Base-by-base conservation (phyloP, 2,113 vertebrate species). In the Protobothrops flavoviridis region DNA sequence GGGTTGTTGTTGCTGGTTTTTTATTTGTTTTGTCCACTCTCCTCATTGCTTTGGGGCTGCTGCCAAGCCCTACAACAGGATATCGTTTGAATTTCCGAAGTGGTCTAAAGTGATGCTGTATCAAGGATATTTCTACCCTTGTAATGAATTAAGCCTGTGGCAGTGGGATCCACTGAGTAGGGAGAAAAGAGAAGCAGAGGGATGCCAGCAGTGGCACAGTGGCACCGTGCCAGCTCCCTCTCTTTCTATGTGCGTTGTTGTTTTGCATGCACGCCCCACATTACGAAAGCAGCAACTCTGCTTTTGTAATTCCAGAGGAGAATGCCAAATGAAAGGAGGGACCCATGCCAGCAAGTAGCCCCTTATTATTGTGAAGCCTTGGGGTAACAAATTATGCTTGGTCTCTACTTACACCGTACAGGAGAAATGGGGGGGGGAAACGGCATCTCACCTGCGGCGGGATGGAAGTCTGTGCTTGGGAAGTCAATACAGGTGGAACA, bases 361-460 rank as follows among this genome's bases (percentile, higher is more conserved):
- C 1, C n/a, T 74, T 39, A 33, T 33, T 74, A 74, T 74, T 1
- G 33, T 33, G 17, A 39, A 74, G 69, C 6, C 69, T 9, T 23
- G 43, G 15, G 20, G 24, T 29, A 23, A 15, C 23, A 93, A 57
- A 50, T 4, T 17, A 24, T 0, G 2, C 2, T 0, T 0, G 24
- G 24, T 64, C 21, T 26, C 12, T 50, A 50, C 48, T 85, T 59
- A 45, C 3, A 50, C 45, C 29, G 17, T 17, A 8, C 15, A 33
- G 10, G 23, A 33, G 88, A 15, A 74, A 20, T 8, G 13, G 23
- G 20, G 45, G 9, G 23, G 20, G 45, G 9, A 15, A 11, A 1
- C 26, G 85, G 43, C 48, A 0, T 0, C 94, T 96, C 91, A 96
- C 96, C 96, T 95, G 94, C 17, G 87, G 1, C 85, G 85, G 92